A percentile compares a stretch with the other conserved stretches of the same genome.
phyloP scores from a whole-genome alignment of 2,113 vertebrate species.

The Apaloderma vittatum region DNA sequence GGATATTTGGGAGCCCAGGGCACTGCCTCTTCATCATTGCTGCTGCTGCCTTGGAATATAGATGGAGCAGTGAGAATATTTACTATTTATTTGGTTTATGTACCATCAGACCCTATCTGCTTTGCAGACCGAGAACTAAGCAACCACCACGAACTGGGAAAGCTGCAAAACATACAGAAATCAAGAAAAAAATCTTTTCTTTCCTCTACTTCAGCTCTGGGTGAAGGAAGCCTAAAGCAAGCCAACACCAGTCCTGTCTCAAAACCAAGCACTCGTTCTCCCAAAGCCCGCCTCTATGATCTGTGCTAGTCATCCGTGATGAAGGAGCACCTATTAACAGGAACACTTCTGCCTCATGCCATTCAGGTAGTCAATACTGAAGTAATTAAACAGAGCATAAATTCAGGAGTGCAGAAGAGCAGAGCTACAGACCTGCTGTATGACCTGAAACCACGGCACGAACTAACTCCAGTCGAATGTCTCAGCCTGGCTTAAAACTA shows the following conservation, averaged over 20 bases:
- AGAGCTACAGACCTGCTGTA: not conserved
- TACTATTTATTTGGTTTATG: not conserved
- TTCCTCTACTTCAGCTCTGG: not conserved
- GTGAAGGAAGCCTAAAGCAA: not conserved
- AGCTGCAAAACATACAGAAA: not conserved
- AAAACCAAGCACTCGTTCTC: not conserved
- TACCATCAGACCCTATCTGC: not conserved
- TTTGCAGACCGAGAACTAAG: not conserved
- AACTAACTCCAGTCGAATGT: not conserved
- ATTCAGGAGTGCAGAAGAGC: not conserved
- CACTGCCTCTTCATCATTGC: not conserved
- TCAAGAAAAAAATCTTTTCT: not conserved
- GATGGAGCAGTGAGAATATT: not conserved
- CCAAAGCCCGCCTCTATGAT: not conserved
- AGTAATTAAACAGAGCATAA: not conserved
- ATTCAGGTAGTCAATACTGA: not conserved
- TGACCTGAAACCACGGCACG: not conserved
- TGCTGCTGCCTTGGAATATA: not conserved
- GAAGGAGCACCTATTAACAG: not conserved
- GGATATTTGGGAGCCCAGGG: not conserved
- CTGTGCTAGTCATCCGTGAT: not conserved
- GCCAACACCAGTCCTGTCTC: not conserved
- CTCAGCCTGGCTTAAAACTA: not conserved
- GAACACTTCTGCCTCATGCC: not conserved
- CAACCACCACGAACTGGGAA: not conserved